Percentiles rank a stretch among this genome's conserved stretches.
phyloP scores from a whole-genome alignment of 2,797 vertebrate genomes.

The Geotrypetes seraphini region DNA sequence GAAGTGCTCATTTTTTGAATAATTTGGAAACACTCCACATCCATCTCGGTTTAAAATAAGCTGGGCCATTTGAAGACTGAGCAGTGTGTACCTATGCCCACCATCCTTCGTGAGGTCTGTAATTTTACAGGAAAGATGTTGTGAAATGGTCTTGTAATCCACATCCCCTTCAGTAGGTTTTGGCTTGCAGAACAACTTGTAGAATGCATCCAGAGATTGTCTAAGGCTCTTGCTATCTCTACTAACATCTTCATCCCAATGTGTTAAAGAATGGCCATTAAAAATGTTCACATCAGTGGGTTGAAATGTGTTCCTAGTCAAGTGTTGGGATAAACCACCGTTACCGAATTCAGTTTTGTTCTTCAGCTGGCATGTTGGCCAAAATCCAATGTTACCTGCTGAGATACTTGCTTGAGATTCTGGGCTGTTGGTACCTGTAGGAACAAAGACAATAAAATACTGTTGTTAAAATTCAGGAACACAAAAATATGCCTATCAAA shows the following conservation, averaged over 20 bases:
- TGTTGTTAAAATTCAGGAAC: constrained; percentile 10
- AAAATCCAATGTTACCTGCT: not conserved
- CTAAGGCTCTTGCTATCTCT: constrained; percentile 14
- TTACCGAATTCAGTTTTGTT: not conserved
- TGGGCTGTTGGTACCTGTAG: constrained; percentile 28
- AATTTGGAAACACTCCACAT: constrained; percentile 33
- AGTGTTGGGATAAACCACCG: not conserved
- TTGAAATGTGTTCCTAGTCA: not conserved
- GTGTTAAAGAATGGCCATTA: not conserved
- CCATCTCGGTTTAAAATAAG: constrained; percentile 47
- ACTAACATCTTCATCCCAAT: not conserved
- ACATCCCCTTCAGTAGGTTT: constrained; percentile 9
- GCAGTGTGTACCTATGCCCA: constrained; percentile 21
- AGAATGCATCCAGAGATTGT: constrained; percentile 46
- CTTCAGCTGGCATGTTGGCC: constrained; percentile 4
- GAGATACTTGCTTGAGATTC: constrained; percentile 1
- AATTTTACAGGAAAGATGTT: constrained; percentile 35
- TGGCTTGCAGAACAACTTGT: constrained; percentile 26
- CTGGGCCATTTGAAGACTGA: constrained; percentile 47
- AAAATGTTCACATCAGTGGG: not conserved
- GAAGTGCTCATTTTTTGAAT: constrained; percentile 24
- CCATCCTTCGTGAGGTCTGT: constrained; percentile 20
- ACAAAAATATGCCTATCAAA: not conserved
- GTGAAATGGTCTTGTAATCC: constrained; percentile 10
- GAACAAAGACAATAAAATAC: constrained; percentile 21